phyloP scores from a whole-genome alignment of 2,888 invertebrate species.

The Cerceris rybyensis region DNA sequence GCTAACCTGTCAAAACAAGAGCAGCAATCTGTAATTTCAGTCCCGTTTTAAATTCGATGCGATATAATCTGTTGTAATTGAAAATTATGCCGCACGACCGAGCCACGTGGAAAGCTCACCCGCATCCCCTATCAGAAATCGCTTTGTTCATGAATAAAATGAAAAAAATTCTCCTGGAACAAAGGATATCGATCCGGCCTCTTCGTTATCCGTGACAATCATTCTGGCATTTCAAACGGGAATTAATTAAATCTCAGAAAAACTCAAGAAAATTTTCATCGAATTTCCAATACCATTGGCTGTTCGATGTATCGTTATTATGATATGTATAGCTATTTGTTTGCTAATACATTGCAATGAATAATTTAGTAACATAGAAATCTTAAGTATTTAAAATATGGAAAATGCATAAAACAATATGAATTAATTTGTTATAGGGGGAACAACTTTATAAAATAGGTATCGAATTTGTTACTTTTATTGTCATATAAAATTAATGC shows the following conservation, averaged over 20 bases:
- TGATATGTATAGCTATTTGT: too few relatives aligned
- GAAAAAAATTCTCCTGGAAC: slow-evolving; percentile 63
- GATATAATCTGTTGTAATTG: slow-evolving; percentile 76
- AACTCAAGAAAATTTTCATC: neutral
- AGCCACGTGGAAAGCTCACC: slow-evolving; percentile 54
- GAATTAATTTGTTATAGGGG: too few relatives aligned
- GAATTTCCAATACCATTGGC: neutral
- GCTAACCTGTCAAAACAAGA: slow-evolving; percentile 48
- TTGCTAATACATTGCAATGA: too few relatives aligned
- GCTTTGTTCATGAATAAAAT: slow-evolving; percentile 60
- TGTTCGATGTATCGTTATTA: neutral
- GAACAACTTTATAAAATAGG: too few relatives aligned
- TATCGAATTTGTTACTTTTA: too few relatives aligned
- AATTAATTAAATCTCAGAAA: slow-evolving; percentile 10
- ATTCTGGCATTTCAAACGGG: slow-evolving; percentile 7
- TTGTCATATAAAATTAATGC: too few relatives aligned
- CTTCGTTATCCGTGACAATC: slow-evolving; percentile 26
- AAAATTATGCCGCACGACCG: slow-evolving; percentile 75
- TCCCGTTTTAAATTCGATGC: slow-evolving; percentile 58
- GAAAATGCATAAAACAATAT: too few relatives aligned
- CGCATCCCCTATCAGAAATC: slow-evolving; percentile 41
- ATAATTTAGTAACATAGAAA: too few relatives aligned
- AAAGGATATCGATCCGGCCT: slow-evolving; percentile 27
- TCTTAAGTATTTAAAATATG: too few relatives aligned
- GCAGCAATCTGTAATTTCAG: slow-evolving; percentile 28